phyloP scores from a whole-genome alignment of 2,888 invertebrate species.

The Lottia gigantea region DNA sequence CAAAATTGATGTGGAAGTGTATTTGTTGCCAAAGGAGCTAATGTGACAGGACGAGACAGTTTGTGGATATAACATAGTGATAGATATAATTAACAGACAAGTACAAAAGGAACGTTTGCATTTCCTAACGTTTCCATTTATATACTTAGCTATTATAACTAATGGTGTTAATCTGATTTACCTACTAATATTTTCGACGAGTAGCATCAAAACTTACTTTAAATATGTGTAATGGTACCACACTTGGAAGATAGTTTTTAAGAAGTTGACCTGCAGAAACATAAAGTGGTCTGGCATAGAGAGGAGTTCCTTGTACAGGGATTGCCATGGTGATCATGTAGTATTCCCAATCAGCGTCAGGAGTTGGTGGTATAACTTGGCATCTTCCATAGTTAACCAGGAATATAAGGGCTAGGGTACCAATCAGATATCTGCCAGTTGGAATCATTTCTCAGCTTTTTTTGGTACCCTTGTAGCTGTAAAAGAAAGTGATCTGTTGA shows the following conservation, averaged over 20 bases:
- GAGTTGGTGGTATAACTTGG: constrained; percentile 6
- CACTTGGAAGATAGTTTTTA: constrained; percentile 12
- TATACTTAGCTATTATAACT: too few relatives aligned
- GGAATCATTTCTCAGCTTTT: too few relatives aligned
- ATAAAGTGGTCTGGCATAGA: constrained; percentile 15
- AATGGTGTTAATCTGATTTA: too few relatives aligned
- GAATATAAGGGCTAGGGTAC: background rate
- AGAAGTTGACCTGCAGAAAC: constrained; percentile 15
- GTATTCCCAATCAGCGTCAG: constrained; percentile 17
- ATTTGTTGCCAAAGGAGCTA: too few relatives aligned
- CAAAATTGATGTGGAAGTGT: background rate
- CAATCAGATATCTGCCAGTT: too few relatives aligned
- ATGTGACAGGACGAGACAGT: too few relatives aligned
- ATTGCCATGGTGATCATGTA: constrained; percentile 11
- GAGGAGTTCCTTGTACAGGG: constrained; percentile 16
- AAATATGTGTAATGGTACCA: constrained; percentile 13
- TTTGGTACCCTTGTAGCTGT: too few relatives aligned
- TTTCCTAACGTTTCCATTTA: too few relatives aligned
- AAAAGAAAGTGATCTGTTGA: too few relatives aligned
- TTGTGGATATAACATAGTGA: too few relatives aligned
- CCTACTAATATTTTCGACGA: background rate
- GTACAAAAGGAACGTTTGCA: too few relatives aligned
- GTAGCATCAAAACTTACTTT: constrained; percentile 13
- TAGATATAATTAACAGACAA: too few relatives aligned
- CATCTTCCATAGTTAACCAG: background rate